Percentiles rank a stretch among this genome's conserved stretches.
Evolutionary conservation across 2,113 vertebrate genomes (phyloP).

Genomic region (Heteronetta atricapilla): DNA sequence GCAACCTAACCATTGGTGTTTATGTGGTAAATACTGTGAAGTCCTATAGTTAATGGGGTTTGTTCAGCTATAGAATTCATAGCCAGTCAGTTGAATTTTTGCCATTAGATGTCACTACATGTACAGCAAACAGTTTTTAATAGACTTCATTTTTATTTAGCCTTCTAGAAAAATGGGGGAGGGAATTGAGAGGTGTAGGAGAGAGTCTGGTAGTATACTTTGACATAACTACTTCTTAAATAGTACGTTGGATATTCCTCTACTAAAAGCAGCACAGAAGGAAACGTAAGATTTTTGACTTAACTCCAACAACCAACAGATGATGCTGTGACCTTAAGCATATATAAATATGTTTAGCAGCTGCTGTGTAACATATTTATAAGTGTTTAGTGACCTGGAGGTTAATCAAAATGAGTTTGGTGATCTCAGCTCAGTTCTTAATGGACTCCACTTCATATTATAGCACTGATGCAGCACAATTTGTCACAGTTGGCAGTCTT

Average conservation of each 20-base stretch:
- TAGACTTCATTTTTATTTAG: constrained; percentile 40
- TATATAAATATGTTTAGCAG: constrained; percentile 59
- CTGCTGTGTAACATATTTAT: constrained; percentile 47
- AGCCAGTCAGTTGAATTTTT: background rate
- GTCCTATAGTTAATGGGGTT: background rate
- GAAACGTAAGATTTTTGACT: constrained; percentile 55
- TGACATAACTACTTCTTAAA: background rate
- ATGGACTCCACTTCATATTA: constrained; percentile 52
- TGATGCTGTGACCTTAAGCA: constrained; percentile 56
- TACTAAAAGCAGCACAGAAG: constrained; percentile 59
- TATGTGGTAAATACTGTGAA: background rate
- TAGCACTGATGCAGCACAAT: constrained; percentile 57
- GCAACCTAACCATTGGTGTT: background rate
- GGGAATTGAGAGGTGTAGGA: constrained; percentile 26
- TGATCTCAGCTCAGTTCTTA: constrained; percentile 48
- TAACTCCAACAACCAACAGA: constrained; percentile 46
- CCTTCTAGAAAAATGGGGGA: background rate
- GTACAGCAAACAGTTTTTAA: constrained; percentile 16
- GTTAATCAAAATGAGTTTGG: constrained; percentile 60
- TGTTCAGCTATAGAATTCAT: background rate
- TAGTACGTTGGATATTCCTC: constrained; percentile 5
- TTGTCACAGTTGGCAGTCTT: constrained; percentile 64
- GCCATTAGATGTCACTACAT: constrained; percentile 52
- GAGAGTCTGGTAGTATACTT: constrained; percentile 8
- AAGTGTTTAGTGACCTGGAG: constrained; percentile 51